Conservation (phyloP, 2,113 vertebrate species). For the Vulpes lagopus region DNA sequence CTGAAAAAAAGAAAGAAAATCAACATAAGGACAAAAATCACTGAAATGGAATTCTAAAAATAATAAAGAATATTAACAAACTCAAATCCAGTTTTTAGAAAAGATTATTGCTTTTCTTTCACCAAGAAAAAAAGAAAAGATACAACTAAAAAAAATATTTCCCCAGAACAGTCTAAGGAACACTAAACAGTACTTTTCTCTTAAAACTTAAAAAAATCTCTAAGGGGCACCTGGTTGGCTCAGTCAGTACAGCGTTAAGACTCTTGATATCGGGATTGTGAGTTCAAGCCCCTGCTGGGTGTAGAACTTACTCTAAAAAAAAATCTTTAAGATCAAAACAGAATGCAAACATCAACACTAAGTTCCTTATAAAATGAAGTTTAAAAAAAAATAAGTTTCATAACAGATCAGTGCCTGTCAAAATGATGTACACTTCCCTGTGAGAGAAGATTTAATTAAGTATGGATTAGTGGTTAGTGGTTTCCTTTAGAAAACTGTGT, state of each 20-base stretch:
- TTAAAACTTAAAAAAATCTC: background rate
- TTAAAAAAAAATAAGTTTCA: background rate
- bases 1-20: too few relatives aligned
- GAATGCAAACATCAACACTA: background rate
- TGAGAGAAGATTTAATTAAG: constrained; percentile 43
- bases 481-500: background rate
- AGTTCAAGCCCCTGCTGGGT: too few relatives aligned
- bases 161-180: background rate
- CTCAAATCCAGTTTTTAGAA: too few relatives aligned
- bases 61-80: too few relatives aligned
- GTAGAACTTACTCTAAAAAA: background rate
- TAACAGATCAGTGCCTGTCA: background rate
- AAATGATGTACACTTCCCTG: background rate
- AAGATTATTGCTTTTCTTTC: too few relatives aligned
- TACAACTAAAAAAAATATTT: constrained; percentile 16
- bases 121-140: background rate
- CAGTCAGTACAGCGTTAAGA: too few relatives aligned
- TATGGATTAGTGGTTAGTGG: constrained; percentile 19
- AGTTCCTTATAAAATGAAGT: background rate
- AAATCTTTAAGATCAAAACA: background rate
- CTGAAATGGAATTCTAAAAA: too few relatives aligned
- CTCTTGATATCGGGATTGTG: too few relatives aligned
- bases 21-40: too few relatives aligned
- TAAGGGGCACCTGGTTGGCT: too few relatives aligned
- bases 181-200: background rate